Evolutionary conservation across 2,888 invertebrate species (phyloP).

Genomic region (Melinaea marsaeus): DNA sequence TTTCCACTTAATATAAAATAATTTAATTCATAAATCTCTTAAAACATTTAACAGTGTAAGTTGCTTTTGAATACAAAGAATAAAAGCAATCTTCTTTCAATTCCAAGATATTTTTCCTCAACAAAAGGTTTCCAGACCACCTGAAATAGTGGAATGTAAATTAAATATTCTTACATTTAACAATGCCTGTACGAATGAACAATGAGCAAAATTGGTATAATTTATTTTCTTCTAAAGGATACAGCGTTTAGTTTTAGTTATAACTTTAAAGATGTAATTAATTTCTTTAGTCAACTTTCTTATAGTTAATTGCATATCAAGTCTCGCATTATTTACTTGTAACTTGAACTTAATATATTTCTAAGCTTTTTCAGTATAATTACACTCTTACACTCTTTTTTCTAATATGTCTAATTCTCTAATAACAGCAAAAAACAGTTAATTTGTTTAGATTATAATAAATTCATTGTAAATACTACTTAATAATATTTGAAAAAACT

Average conservation of each 20-base stretch:
- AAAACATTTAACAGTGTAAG: constrained; percentile 14
- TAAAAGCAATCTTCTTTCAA: constrained; percentile 31
- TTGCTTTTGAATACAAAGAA: constrained; percentile 22
- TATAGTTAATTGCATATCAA: background rate
- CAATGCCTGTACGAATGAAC: constrained; percentile 3
- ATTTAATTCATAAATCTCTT: constrained; percentile 5
- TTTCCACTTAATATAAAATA: background rate
- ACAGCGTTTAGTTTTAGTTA: background rate
- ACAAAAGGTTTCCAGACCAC: constrained; percentile 25
- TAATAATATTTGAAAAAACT: too few species aligned
- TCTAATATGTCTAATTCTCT: background rate
- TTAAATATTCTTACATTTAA: constrained; percentile 26
- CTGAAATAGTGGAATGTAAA: constrained; percentile 23
- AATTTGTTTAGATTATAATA: too few species aligned
- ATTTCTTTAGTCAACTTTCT: background rate
- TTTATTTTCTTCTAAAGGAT: background rate
- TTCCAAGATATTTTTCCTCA: constrained; percentile 28
- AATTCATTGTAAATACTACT: too few species aligned
- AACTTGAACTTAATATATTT: background rate
- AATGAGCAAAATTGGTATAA: background rate
- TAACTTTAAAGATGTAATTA: too few species aligned
- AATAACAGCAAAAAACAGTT: too few species aligned
- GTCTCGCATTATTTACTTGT: background rate
- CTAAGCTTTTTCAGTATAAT: background rate
- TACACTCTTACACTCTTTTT: background rate